phyloP scores from a whole-genome alignment of 2,797 vertebrate species.

The Etheostoma perlongum region DNA sequence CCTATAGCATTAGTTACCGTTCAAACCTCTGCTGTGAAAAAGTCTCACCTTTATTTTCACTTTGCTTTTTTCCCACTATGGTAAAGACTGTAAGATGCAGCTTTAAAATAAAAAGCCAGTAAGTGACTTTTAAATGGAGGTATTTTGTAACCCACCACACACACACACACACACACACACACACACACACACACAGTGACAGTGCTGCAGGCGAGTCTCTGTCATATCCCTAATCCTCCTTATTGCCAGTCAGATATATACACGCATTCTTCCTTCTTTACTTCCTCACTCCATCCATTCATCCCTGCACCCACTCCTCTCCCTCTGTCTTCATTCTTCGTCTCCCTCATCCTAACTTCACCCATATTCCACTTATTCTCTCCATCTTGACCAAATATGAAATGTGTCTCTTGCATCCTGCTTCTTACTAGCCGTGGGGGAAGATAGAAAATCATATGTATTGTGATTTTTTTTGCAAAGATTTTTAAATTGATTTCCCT shows the following conservation, averaged over 20 bases:
- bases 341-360: slow-evolving; percentile 14
- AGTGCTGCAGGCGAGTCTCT: slow-evolving; percentile 51
- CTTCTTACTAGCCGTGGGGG: no score
- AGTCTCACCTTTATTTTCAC: neutral
- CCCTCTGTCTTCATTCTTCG: neutral
- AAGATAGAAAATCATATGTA: no score
- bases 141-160: neutral
- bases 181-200: slow-evolving; percentile 28
- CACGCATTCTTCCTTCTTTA: slow-evolving; percentile 25
- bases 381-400: neutral
- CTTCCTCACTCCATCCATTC: neutral
- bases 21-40: neutral
- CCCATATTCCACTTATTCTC: slow-evolving; percentile 7
- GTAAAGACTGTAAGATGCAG: no score
- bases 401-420: neutral
- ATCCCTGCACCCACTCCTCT: neutral
- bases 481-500: no score
- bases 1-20: neutral
- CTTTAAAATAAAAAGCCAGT: no score
- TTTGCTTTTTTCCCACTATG: no score
- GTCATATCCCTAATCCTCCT: slow-evolving; percentile 70
- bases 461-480: no score
- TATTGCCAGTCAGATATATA: slow-evolving; percentile 61
- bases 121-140: no score
- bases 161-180: neutral